Evolutionary conservation across 2,113 vertebrate species (phyloP).

Genomic region (Archocentrus centrarchus): DNA sequence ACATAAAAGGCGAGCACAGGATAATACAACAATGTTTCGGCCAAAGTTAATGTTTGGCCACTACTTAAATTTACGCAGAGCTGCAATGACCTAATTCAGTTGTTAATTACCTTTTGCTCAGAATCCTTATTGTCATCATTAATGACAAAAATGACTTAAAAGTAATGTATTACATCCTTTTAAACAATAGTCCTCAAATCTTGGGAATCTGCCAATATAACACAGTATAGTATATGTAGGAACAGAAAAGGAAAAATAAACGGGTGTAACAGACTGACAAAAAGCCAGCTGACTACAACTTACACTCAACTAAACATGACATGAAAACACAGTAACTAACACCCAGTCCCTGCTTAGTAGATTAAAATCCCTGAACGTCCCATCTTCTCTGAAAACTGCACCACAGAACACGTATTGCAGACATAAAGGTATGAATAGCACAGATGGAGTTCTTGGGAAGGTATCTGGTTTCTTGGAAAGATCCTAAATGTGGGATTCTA

Average conservation of each 20-base stretch:
- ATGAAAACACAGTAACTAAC: no score
- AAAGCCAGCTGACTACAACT: neutral
- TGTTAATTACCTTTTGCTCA: neutral
- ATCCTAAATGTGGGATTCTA: neutral
- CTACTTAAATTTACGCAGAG: neutral
- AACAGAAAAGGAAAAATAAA: neutral
- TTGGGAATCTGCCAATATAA: no score
- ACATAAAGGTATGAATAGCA: neutral
- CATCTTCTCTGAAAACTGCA: neutral
- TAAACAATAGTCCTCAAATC: neutral
- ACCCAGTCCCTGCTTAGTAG: neutral
- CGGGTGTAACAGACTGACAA: neutral
- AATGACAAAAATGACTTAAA: neutral
- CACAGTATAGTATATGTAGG: no score
- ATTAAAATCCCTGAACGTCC: neutral
- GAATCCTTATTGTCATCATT: neutral
- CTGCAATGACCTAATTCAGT: neutral
- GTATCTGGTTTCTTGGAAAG: neutral
- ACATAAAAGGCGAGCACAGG: no score
- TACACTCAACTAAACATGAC: no score
- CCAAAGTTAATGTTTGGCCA: neutral
- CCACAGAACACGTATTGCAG: neutral
- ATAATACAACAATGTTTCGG: no score
- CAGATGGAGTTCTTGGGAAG: neutral
- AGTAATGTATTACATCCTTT: neutral